Base-by-base conservation (phyloP, 2,113 vertebrate species). In the Brachionichthys hirsutus region DNA sequence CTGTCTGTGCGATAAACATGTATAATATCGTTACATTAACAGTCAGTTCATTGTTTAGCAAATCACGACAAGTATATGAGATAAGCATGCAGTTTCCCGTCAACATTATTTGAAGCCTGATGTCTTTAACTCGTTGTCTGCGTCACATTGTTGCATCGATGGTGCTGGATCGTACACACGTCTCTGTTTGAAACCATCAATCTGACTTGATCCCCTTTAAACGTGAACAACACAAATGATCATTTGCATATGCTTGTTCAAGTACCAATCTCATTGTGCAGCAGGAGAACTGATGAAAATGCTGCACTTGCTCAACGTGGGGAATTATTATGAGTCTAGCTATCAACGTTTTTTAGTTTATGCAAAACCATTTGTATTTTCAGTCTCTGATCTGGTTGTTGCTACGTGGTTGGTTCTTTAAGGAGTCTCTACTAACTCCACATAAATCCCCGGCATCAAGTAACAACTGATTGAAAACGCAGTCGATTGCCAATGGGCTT, bases 201-300 rank as follows among this genome's bases (percentile, higher is more conserved):
- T 16, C 19, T 42, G n/a, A 57, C 60, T 62, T 62, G 18, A n/a
- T 52, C 66, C 66, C 54, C 48, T 67, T 78, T 53, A 60, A 41
- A 65, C 40, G 46, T 46, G 3, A 64, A 42, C 14, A 34, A 54
- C 50, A 57, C 41, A 66, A 49, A 50, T 54, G 12, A 60, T 59
- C 48, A 56, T 14, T 8, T 38, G 5, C 52, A 24, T 50, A 49
- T 36, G 50, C 24, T 30, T 49, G 55, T 59, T 55, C 12, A 17
- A 15, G 41, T 34, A 46, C 34, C 7, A 18, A 22, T 48, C 30
- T 56, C 57, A 43, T 41, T 80, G 67, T 79, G 73, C 72, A 71
- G 67, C 44, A 72, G 54, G 53, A 66, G 52, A 77, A 65, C 7
- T 4, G 7, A 36, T 47, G 1, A 41, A 54, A 50, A 34, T 48